Evolutionary conservation across 1,140 invertebrate genomes (phyloP).

Genomic region (Aricia agestis): DNA sequence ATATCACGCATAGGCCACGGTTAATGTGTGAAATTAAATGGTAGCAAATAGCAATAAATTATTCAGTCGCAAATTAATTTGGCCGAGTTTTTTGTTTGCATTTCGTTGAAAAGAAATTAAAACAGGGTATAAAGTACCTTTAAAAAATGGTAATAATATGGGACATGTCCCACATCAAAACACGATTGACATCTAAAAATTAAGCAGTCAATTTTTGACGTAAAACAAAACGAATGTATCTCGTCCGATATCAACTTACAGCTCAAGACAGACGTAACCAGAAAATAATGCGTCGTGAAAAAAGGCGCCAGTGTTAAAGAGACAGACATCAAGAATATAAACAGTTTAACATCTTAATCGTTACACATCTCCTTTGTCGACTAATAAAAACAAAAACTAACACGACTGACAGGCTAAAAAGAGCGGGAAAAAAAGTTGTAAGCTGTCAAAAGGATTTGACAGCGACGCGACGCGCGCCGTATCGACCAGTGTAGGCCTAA

Average conservation of each 20-base stretch:
- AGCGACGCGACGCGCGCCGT: constrained; percentile 6
- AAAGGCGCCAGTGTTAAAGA: constrained; percentile 13
- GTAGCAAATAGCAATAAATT: no score
- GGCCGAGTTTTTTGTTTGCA: no score
- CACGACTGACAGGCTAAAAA: constrained; percentile 5
- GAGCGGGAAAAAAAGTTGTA: not conserved
- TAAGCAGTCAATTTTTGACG: not conserved
- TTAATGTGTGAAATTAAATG: no score
- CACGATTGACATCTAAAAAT: not conserved
- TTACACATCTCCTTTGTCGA: constrained; percentile 15
- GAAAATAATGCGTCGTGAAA: not conserved
- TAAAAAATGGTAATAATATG: no score
- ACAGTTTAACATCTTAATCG: constrained; percentile 15
- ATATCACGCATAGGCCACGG: no score
- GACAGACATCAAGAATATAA: constrained; percentile 12
- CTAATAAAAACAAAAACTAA: constrained; percentile 14
- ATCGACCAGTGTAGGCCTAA: not conserved
- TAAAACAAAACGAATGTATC: not conserved
- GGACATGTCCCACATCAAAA: not conserved
- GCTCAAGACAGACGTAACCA: not conserved
- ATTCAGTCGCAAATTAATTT: no score
- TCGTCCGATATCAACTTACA: not conserved
- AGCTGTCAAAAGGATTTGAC: constrained; percentile 11
- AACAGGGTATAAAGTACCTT: no score
- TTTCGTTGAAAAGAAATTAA: no score